Conservation (phyloP, 2,113 vertebrate genomes). For the Melanerpes aurifrons region DNA sequence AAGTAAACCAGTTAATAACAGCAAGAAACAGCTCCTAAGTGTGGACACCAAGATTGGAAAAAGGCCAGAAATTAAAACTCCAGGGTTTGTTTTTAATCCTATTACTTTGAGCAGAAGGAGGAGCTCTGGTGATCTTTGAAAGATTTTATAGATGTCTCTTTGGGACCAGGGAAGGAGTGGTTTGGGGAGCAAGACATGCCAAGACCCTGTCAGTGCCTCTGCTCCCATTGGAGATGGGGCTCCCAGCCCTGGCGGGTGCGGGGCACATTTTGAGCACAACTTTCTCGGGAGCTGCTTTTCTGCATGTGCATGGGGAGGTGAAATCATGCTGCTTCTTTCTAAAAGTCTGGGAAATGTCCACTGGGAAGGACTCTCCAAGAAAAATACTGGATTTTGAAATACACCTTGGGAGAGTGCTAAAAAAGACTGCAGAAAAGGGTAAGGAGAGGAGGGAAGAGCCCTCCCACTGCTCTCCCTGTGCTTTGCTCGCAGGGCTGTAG, state of each 20-base stretch:
- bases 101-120: background rate
- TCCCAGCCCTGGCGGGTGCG: background rate
- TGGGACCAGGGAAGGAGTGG: background rate
- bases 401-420: conserved; percentile 74
- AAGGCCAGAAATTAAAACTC: background rate
- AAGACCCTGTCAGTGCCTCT: conserved; percentile 3
- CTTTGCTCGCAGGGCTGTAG: background rate
- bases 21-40: background rate
- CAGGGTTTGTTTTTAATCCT: background rate
- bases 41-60: background rate
- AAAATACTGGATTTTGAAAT: conserved; percentile 64
- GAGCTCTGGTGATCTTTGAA: background rate
- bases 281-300: background rate
- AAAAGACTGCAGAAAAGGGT: conserved; percentile 70
- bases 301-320: rapidly evolving
- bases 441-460: background rate
- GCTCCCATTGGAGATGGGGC: background rate
- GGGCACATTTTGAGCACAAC: background rate
- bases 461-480: background rate
- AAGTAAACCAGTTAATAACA: background rate
- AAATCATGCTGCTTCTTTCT: background rate
- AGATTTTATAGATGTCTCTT: conserved; percentile 1
- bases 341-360: conserved; percentile 54
- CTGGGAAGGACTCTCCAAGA: conserved; percentile 66
- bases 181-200: background rate